phyloP scores from a whole-genome alignment of 2,888 invertebrate species.

The Agrotis exclamationis region DNA sequence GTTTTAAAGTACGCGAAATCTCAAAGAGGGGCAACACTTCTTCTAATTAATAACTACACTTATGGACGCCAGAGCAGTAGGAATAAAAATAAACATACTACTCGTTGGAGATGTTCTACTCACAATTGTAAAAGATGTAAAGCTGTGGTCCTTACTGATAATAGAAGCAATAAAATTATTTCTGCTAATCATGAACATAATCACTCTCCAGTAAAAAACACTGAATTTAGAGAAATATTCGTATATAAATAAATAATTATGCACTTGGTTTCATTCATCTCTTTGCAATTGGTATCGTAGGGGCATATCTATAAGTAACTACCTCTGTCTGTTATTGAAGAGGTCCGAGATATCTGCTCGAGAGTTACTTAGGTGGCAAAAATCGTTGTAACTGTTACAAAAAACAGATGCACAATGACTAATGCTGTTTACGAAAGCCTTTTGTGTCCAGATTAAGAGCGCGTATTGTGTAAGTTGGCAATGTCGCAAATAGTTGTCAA shows the following conservation, averaged over 20 bases:
- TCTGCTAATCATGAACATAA: conserved; percentile 31
- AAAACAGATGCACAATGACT: too few relatives aligned
- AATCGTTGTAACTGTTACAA: too few relatives aligned
- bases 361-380: too few relatives aligned
- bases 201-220: conserved; percentile 33
- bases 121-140: conserved; percentile 10
- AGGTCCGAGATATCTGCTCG: too few relatives aligned
- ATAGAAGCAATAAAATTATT: conserved; percentile 4
- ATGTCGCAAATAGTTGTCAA: too few relatives aligned
- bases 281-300: too few relatives aligned
- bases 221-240: conserved; percentile 24
- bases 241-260: conserved; percentile 14
- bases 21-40: neutral
- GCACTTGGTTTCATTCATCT: too few relatives aligned
- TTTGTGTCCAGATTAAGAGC: too few relatives aligned
- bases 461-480: too few relatives aligned
- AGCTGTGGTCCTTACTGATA: neutral
- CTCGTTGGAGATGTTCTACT: conserved; percentile 27
- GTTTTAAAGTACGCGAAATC: neutral
- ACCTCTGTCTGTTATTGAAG: too few relatives aligned
- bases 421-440: too few relatives aligned
- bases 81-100: neutral
- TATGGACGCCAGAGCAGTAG: neutral
- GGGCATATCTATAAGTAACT: too few relatives aligned
- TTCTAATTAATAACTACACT: conserved; percentile 17